Percentiles rank a stretch among this genome's conserved stretches.
phyloP scores from a whole-genome alignment of 2,888 invertebrate genomes.

The Apocheima hispidaria region DNA sequence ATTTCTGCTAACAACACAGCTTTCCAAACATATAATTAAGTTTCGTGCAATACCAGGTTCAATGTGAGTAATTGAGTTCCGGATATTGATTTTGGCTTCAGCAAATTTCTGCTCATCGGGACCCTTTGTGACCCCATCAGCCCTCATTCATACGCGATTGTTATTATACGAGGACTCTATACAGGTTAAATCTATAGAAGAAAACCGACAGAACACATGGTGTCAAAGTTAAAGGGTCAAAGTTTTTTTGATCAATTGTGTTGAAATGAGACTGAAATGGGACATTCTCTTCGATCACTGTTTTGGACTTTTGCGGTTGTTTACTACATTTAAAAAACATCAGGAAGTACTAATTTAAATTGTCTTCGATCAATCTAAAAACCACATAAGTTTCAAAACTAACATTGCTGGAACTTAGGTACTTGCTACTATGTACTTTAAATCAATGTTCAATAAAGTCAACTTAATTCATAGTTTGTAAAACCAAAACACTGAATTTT shows the following conservation, averaged over 20 bases:
- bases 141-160: slow-evolving; percentile 39
- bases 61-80: slow-evolving; percentile 60
- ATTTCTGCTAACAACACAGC: slow-evolving; percentile 1
- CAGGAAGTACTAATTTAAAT: too few species aligned
- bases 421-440: too few species aligned
- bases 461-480: too few species aligned
- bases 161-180: slow-evolving; percentile 37
- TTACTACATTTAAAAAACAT: too few species aligned
- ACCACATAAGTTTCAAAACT: too few species aligned
- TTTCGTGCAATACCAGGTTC: slow-evolving; percentile 39
- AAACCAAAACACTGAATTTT: too few species aligned
- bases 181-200: slow-evolving; percentile 33
- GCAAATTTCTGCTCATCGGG: slow-evolving; percentile 55
- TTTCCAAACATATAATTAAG: slow-evolving; percentile 29
- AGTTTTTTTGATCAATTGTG: slow-evolving; percentile 7
- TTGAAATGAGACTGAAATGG: too few species aligned
- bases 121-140: slow-evolving; percentile 46
- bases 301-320: too few species aligned
- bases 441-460: too few species aligned
- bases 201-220: slow-evolving; percentile 13
- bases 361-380: too few species aligned
- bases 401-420: too few species aligned
- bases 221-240: slow-evolving; percentile 10
- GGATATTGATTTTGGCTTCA: slow-evolving; percentile 53
- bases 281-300: too few species aligned